Evolutionary conservation across 2,888 invertebrate species (phyloP).

Genomic region (Mylabris sibirica): DNA sequence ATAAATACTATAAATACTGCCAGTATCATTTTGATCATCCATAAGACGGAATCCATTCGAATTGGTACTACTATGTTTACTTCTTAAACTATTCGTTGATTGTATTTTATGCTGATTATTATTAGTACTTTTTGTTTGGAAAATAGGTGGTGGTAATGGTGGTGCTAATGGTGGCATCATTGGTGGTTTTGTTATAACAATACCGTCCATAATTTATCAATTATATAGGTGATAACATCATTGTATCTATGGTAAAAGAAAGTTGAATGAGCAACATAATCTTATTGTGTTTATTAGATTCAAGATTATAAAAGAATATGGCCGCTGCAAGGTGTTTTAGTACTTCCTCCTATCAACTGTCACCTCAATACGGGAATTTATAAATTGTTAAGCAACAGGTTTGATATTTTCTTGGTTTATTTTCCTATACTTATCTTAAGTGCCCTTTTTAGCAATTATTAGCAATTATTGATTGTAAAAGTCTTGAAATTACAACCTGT

Average conservation of each 20-base stretch:
- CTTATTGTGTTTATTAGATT: no score
- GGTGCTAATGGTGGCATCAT: background rate
- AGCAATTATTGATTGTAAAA: no score
- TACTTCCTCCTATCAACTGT: no score
- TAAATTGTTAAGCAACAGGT: no score
- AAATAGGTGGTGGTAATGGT: background rate
- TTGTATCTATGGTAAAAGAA: background rate
- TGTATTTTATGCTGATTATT: background rate
- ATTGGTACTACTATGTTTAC: background rate
- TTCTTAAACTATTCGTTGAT: background rate
- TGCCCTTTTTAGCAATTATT: background rate
- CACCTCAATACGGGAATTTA: no score
- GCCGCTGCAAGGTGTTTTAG: no score
- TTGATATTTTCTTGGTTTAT: no score
- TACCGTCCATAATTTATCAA: background rate
- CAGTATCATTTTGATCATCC: conserved; percentile 52
- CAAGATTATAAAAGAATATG: no score
- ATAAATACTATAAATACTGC: conserved; percentile 70
- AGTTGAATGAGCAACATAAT: background rate
- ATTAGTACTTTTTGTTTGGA: background rate
- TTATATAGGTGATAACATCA: background rate
- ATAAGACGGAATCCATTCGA: conserved; percentile 52
- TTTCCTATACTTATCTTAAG: no score
- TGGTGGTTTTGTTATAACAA: background rate
- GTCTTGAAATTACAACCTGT: no score